Evolutionary conservation across 2,888 invertebrate genomes (phyloP), one percentile per base, ranked within the genome.

Genomic region (Andrena minutula): DNA sequence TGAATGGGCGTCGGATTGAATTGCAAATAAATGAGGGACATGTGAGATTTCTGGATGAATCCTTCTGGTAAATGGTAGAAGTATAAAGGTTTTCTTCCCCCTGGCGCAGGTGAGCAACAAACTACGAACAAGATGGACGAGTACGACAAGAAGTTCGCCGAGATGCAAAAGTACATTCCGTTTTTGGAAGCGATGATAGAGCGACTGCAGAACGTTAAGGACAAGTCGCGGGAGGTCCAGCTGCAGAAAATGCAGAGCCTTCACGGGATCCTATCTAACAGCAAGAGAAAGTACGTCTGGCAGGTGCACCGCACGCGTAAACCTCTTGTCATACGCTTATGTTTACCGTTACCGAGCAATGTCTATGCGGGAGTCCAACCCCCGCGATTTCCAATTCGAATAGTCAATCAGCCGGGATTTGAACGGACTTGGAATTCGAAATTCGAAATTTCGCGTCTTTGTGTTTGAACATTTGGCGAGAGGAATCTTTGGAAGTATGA

Each of bases 81-180:
- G 72, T 64, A 72, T 79, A 79, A 82, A 84, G 58, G 68, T 75
- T 60, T 80, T 63, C 75, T 63, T 86, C 60, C 88, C 60, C 84
- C 51, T 23, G 75, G 68, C 28, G 23, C 75, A 89, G 86, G 82
- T 84, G 74, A 82, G 79, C 63, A 79, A 83, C 69, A 64, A 58
- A 61, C 79, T 61, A 26, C 81, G 63, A 80, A 63, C 85, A 89
- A 81, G 75, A 92, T 92, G 91, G 94, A 94, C 82, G 95, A 95
- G 68, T 96, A 96, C 94, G 95, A 95, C 82, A 93, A 91, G 82
- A 96, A 96, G 94, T 95, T 96, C 92, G 94, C 95, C 87, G 95
- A 96, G 91, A 95, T 97, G 94, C 96, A 96, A 94, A 95, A 95
- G 88, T 96, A 96, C 94, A 95, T 97, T 89, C 97, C 97, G n/a